Evolutionary conservation across 2,797 vertebrate genomes (phyloP).

Genomic region (Macroramphosus scolopax): DNA sequence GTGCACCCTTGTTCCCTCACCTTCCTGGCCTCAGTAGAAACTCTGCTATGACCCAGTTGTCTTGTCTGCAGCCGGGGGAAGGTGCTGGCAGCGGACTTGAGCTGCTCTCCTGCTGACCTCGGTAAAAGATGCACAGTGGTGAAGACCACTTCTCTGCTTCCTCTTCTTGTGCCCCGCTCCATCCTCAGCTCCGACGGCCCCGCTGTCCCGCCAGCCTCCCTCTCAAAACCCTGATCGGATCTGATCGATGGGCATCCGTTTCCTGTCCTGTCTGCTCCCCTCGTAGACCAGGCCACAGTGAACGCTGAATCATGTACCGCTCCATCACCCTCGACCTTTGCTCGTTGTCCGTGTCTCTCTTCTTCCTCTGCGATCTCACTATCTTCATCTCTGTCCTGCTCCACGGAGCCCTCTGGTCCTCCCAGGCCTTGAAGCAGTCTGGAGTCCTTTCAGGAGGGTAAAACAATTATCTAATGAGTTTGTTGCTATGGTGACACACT

Average conservation of each 20-base stretch:
- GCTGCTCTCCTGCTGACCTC: constrained; percentile 25
- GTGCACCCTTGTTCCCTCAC: no score
- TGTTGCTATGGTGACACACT: constrained; percentile 27
- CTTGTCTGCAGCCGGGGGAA: constrained; percentile 27
- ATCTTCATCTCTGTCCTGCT: constrained; percentile 23
- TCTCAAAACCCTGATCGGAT: constrained; percentile 35
- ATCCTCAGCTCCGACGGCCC: constrained; percentile 42
- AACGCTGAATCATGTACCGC: constrained; percentile 55
- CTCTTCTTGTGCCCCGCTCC: constrained; percentile 40
- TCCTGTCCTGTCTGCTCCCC: constrained; percentile 63
- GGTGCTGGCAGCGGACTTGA: constrained; percentile 11
- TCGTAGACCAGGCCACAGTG: constrained; percentile 48
- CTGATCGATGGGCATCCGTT: constrained; percentile 77
- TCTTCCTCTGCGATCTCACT: constrained; percentile 28
- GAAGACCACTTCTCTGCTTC: constrained; percentile 43
- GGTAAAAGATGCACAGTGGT: constrained; percentile 51
- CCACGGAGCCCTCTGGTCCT: constrained; percentile 45
- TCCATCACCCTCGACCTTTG: constrained; percentile 46
- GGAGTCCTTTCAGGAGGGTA: constrained; percentile 30
- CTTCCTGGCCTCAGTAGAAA: constrained; percentile 13
- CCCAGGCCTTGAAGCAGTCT: constrained; percentile 48
- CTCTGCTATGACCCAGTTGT: constrained; percentile 10
- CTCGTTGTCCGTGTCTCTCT: constrained; percentile 24
- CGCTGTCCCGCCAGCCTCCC: constrained; percentile 36
- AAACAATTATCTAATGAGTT: constrained; percentile 17